Conservation (phyloP, 1,140 invertebrate genomes). For the Formica selysi region DNA sequence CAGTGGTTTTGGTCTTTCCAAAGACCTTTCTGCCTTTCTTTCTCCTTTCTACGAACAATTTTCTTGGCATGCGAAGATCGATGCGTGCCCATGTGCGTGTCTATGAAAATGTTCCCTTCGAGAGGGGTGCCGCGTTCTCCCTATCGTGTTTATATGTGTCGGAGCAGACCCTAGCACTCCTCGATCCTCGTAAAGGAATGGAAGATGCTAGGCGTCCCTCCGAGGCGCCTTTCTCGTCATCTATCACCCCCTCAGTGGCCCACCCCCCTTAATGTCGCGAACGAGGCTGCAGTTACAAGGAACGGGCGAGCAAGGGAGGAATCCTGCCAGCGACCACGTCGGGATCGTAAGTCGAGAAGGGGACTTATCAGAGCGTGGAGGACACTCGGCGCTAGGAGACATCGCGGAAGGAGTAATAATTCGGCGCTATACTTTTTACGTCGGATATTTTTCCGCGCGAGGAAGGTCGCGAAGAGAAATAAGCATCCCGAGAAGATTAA, state of each 20-base stretch:
- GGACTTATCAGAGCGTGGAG: conserved; percentile 72
- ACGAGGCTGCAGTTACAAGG: conserved; percentile 39
- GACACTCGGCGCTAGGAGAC: conserved; percentile 56
- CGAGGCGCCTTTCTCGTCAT: conserved; percentile 75
- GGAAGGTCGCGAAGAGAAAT: conserved; percentile 2
- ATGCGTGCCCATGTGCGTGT: conserved; percentile 53
- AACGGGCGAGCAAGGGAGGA: conserved; percentile 14
- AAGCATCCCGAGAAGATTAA: not conserved
- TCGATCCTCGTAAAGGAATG: conserved; percentile 68
- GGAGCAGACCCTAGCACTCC: conserved; percentile 56
- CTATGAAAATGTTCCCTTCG: conserved; percentile 54
- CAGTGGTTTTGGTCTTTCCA: not conserved
- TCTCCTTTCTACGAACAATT: not conserved
- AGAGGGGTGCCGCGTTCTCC: conserved; percentile 40
- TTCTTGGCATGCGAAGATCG: conserved; percentile 32
- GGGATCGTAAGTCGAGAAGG: conserved; percentile 70
- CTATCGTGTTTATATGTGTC: conserved; percentile 54
- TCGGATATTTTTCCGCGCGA: conserved; percentile 46
- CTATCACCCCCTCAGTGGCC: conserved; percentile 64
- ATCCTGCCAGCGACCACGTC: conserved; percentile 39
- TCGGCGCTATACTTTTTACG: conserved; percentile 36
- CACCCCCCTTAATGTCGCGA: conserved; percentile 70
- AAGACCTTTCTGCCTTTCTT: no score
- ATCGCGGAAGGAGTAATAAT: conserved; percentile 61
- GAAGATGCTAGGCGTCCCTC: conserved; percentile 74